Conservation (phyloP, 2,888 invertebrate species). For the Acronicta aceris region DNA sequence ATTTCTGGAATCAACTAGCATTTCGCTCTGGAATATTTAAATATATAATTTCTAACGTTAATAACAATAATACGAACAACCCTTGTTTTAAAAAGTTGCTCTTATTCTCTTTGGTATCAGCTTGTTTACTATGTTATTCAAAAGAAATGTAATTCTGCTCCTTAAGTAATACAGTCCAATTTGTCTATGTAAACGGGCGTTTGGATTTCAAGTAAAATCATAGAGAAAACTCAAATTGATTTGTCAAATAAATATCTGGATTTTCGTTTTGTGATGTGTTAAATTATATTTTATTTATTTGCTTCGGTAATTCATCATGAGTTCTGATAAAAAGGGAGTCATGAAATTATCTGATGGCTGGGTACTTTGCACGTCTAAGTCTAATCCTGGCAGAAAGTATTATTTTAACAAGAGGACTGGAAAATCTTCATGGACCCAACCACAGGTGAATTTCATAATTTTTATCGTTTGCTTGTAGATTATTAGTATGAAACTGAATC, state of each 20-base stretch:
- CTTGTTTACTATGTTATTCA: not conserved
- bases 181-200: not conserved
- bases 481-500: constrained; percentile 29
- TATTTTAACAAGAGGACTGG: constrained; percentile 85
- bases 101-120: constrained; percentile 18
- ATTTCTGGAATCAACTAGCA: no score
- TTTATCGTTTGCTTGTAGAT: constrained; percentile 18
- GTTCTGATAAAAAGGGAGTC: constrained; percentile 71
- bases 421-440: constrained; percentile 84
- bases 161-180: fast-evolving
- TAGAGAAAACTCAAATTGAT: constrained; percentile 63
- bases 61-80: not conserved
- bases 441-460: constrained; percentile 79
- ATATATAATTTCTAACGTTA: no score
- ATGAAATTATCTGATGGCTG: constrained; percentile 85
- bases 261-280: constrained; percentile 62
- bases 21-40: no score
- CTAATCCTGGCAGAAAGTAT: constrained; percentile 82
- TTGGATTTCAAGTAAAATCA: constrained; percentile 47
- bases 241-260: constrained; percentile 64
- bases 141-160: not conserved
- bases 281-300: constrained; percentile 57
- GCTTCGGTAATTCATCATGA: constrained; percentile 70
- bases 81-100: constrained; percentile 2
- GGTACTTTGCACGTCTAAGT: constrained; percentile 82